These are phyloP conservation scores for Oryzias javanicus DNA, from an alignment of 2,113 vertebrate genomes.

Conservation along the genomic window DNA sequence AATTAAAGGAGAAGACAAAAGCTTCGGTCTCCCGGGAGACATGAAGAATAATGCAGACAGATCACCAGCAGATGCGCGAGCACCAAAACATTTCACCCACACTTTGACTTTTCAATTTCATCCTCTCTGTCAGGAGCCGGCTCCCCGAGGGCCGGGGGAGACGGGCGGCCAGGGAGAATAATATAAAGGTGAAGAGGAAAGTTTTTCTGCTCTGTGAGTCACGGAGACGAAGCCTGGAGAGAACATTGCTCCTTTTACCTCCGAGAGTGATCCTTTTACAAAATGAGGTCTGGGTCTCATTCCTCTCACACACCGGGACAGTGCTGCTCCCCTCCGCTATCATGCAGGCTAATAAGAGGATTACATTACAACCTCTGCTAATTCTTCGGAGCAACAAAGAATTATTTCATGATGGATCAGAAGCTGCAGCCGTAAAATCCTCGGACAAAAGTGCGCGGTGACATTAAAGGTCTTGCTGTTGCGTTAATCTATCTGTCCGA, in stretches of 20 bases:
- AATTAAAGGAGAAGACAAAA: conserved; percentile 39
- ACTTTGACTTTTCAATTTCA: conserved; percentile 53
- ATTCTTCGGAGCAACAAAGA: background rate
- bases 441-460: too few relatives aligned
- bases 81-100: conserved; percentile 49
- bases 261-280: conserved; percentile 40
- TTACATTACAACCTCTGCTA: conserved; percentile 41
- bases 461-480: background rate
- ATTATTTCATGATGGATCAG: too few relatives aligned
- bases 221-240: conserved; percentile 17
- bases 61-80: conserved; percentile 24
- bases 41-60: conserved; percentile 24
- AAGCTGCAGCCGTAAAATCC: too few relatives aligned
- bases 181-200: conserved; percentile 41
- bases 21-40: conserved; percentile 11
- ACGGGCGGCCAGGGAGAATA: conserved; percentile 21
- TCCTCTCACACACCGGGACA: conserved; percentile 16
- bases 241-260: conserved; percentile 30
- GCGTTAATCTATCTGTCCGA: background rate
- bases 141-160: conserved; percentile 30
- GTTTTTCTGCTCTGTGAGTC: conserved; percentile 45
- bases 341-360: conserved; percentile 54
- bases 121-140: conserved; percentile 36
- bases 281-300: conserved; percentile 54
- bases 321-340: conserved; percentile 30